Percentiles rank a stretch among this genome's conserved stretches.
Evolutionary conservation across 2,888 invertebrate species (phyloP).

Genomic region (Zele albiditarsus): DNA sequence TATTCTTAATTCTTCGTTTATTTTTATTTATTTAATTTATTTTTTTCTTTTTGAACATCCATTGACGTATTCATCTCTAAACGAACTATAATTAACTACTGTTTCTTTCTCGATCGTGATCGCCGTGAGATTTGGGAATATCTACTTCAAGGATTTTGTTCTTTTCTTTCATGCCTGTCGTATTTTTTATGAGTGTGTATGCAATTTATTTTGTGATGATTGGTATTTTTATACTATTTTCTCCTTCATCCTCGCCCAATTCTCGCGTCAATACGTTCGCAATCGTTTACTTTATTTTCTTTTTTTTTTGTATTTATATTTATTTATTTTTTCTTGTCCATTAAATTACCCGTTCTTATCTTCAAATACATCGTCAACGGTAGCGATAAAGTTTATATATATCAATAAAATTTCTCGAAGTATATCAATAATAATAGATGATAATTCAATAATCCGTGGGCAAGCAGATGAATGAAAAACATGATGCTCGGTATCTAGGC

Average conservation of each 20-base stretch:
- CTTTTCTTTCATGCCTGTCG: constrained; percentile 10
- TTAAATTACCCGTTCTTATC: constrained; percentile 48
- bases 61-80: constrained; percentile 33
- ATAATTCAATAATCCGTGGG: constrained; percentile 61
- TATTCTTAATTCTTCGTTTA: constrained; percentile 26
- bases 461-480: constrained; percentile 59
- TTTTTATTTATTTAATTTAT: constrained; percentile 36
- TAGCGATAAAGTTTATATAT: constrained; percentile 68
- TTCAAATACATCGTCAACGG: constrained; percentile 66
- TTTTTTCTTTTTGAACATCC: constrained; percentile 41
- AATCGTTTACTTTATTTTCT: constrained; percentile 37
- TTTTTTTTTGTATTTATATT: constrained; percentile 39
- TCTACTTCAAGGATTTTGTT: constrained; percentile 15
- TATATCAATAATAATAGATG: constrained; percentile 65
- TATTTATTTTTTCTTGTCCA: constrained; percentile 39
- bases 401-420: constrained; percentile 68
- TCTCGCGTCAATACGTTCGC: constrained; percentile 27
- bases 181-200: constrained; percentile 23
- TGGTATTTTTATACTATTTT: constrained; percentile 9
- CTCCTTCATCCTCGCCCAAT: constrained; percentile 28
- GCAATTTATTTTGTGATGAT: neutral
- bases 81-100: constrained; percentile 31
- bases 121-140: constrained; percentile 42
- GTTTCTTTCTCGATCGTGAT: constrained; percentile 42
- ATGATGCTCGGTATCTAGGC: constrained; percentile 68